Evolutionary conservation across 2,113 vertebrate genomes (phyloP), one percentile per base, ranked within the genome.

Genomic region (Triplophysa siluroides): DNA sequence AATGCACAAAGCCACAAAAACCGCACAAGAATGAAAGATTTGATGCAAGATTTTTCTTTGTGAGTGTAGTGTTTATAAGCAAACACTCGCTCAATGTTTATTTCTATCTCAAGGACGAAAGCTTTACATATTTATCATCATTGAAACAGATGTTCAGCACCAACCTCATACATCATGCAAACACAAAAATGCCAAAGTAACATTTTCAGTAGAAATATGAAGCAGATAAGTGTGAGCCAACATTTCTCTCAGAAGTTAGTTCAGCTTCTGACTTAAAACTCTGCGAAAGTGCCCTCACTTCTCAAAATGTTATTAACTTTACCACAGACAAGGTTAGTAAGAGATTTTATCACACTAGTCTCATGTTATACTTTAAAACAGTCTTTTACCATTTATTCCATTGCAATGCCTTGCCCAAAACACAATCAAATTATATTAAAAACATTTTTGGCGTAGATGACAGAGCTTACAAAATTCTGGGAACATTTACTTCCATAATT

Each of bases 111-210:
- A 54, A 64, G 69, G 69, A 81, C 29, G 11, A 68, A 33, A 77
- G 76, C 54, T 80, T 29, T 24, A 66, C 41, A 56, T 74, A 58
- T 81, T 84, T 68, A 62, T 68, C 68, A 67, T 56, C 52, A 65
- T 43, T 33, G 78, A 45, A 54, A 62, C 74, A 83, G 78, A 81
- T 78, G 82, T 83, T 74, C 21, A 54, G 54, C 45, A 68, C 1
- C 8, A 23, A 56, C 16, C 2, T 26, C 58, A 72, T 67, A 45
- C 38, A 24, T 63, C 26, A 68, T 67, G 43, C 2, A 67, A 52
- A 80, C 9, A 66, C 14, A 64, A 45, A 83, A 79, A 58, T 43
- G 41, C 26, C 26, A 4, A 66, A 68, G 58, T 16, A 21, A 52
- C 21, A 47, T 50, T 69, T 12, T 18, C 26, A 61, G 38, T 21